Conservation (phyloP, 2,888 invertebrate species). For the Bugulina stolonifera region DNA sequence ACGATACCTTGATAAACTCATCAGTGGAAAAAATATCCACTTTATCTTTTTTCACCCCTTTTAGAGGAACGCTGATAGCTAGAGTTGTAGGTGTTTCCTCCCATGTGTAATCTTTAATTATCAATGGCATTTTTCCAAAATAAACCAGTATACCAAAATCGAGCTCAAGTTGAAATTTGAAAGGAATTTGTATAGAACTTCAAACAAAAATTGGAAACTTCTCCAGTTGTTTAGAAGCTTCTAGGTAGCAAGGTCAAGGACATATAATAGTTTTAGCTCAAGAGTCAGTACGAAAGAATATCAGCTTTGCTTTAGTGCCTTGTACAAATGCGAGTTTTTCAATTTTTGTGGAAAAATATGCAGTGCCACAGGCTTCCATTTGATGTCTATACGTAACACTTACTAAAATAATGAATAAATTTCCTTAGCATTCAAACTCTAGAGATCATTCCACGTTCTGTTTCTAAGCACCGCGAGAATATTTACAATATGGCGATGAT, state of each 20-base stretch:
- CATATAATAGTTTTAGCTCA: too few relatives aligned
- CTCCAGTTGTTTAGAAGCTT: neutral
- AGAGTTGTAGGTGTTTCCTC: slow-evolving; percentile 63
- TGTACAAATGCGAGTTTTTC: too few relatives aligned
- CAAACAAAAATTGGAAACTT: too few relatives aligned
- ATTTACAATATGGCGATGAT: slow-evolving; percentile 13
- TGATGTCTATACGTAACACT: too few relatives aligned
- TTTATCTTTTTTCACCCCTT: slow-evolving; percentile 61
- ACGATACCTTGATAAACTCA: slow-evolving; percentile 65
- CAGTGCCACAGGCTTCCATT: too few relatives aligned
- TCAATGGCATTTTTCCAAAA: slow-evolving; percentile 42
- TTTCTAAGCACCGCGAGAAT: slow-evolving; percentile 20
- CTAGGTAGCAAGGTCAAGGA: neutral
- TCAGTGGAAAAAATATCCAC: slow-evolving; percentile 67
- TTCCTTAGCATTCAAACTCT: too few relatives aligned
- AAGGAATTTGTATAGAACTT: too few relatives aligned
- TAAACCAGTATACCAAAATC: neutral
- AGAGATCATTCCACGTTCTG: neutral
- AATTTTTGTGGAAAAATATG: too few relatives aligned
- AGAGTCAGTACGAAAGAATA: too few relatives aligned
- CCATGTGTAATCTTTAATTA: slow-evolving; percentile 72
- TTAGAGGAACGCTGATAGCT: slow-evolving; percentile 64
- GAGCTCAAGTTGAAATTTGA: neutral
- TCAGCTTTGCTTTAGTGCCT: too few relatives aligned
- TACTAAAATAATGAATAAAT: too few relatives aligned